phyloP scores from a whole-genome alignment of 2,797 vertebrate genomes.

The Rallus crepitans region DNA sequence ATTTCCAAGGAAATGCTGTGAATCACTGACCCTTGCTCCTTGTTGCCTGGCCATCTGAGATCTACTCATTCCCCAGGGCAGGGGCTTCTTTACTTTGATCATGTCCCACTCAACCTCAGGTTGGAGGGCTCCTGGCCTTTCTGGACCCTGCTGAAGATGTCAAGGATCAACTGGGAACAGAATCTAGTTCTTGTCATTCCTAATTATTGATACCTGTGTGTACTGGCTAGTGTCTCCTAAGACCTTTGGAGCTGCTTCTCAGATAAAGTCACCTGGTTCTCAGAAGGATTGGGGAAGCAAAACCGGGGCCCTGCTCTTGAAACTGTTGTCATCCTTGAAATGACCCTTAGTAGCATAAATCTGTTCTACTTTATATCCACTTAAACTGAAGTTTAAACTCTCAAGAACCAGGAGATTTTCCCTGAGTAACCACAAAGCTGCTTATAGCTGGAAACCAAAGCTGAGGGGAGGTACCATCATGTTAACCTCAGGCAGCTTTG shows the following conservation, averaged over 20 bases:
- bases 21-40: neutral
- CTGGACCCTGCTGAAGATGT: neutral
- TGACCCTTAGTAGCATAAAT: neutral
- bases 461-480: neutral
- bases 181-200: neutral
- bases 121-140: neutral
- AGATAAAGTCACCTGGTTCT: neutral
- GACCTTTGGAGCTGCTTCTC: neutral
- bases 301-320: neutral
- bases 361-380: neutral
- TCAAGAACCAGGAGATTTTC: conserved; percentile 14
- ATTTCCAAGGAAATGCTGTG: neutral
- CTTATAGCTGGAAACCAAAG: conserved; percentile 2
- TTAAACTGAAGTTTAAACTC: neutral
- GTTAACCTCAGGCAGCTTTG: conserved; percentile 30
- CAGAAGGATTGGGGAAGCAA: neutral
- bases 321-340: neutral
- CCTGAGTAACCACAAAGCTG: conserved; percentile 16
- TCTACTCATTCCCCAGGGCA: rapidly evolving
- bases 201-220: neutral
- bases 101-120: rapidly evolving
- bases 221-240: neutral
- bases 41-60: neutral
- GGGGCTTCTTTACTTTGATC: neutral
- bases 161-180: neutral